Evolutionary conservation across 1,140 invertebrate species (phyloP), one percentile per base, ranked within the genome.

Genomic region (Caligus rogercresseyi): DNA sequence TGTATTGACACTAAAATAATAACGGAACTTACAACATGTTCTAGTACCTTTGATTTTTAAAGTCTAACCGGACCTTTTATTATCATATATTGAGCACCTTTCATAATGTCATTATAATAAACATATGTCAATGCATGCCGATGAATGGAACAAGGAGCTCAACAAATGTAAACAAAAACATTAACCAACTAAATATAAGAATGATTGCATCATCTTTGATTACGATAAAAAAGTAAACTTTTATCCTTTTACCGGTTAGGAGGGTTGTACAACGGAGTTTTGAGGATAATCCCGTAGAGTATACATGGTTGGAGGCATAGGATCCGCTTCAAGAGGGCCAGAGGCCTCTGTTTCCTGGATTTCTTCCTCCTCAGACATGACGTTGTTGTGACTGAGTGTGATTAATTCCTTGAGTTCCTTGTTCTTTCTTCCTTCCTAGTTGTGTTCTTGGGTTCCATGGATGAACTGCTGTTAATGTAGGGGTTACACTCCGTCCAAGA

Each of bases 211-310:
- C n/a, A n/a, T n/a, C n/a, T n/a, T n/a, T n/a, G n/a, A n/a, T n/a
- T n/a, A n/a, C n/a, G n/a, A n/a, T n/a, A n/a, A n/a, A n/a, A n/a
- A n/a, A n/a, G n/a, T n/a, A n/a, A n/a, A n/a, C n/a, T n/a, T n/a
- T n/a, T n/a, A n/a, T n/a, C n/a, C 11, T 14, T 54, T 54, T 16
- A 54, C 57, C 57, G 15, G 61, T 63, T 15, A 63, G 53, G 14
- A 63, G 54, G 61, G 61, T 26, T 63, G 61, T 19, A 63, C 25
- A 14, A 63, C 54, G 16, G 61, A 52, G 52, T 63, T 63, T 23
- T 63, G 57, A n/a, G 54, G 54, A 18, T 56, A 21, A 21, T 56
- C 54, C 15, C 24, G 16, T 4, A 54, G 54, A 16, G 54, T 13
- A 16, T 7, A 54, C 7, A 7, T 54, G 20, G 16, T n/a, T 11